Base-by-base conservation (phyloP, 2,888 invertebrate species). In the Troides helena region DNA sequence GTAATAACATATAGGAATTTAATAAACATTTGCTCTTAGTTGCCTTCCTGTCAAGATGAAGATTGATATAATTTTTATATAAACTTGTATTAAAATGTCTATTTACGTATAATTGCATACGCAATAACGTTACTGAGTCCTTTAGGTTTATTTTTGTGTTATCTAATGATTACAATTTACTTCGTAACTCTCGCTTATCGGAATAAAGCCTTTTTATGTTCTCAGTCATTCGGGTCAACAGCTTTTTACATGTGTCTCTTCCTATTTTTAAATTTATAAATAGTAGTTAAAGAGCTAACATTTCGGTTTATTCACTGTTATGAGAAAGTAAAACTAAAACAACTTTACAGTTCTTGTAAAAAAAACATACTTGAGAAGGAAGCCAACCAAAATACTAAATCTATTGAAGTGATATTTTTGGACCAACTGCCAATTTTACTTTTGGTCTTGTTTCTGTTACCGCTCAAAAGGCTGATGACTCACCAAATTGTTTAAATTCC, bases 401-500 rank as follows among this genome's bases (percentile, higher is more conserved):
- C 43, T 65, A 57, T 58, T 50, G 50, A 59, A 50, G n/a, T 67
- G 67, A 21, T 82, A 81, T 71, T 77, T 64, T 65, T 23, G 61
- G 60, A 65, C 50, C 63, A 67, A 67, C 67, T 21, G 67, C 39
- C 63, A 63, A 58, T 64, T 60, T 59, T 46, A 67, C 14, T 62
- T 63, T 65, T 69, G 46, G 30, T 57, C 18, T 46, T 71, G 67
- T 71, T 68, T 58, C 58, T 61, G 39, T 72, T 73, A 61, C 64
- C 70, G 71, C 79, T 81, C 80, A 77, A 81, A 87, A 84, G 76
- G 80, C 74, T 79, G 87, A 87, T 92, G 92, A 92, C 92, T 92
- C 92, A 92, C 92, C 90, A 80, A 88, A 88, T 91, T 83, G 85
- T 91, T 91, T 89, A 91, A 90, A 92, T 91, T 91, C 88, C 89